Base-by-base conservation (phyloP, 1,140 invertebrate genomes). In the Magallana ariakensis region DNA sequence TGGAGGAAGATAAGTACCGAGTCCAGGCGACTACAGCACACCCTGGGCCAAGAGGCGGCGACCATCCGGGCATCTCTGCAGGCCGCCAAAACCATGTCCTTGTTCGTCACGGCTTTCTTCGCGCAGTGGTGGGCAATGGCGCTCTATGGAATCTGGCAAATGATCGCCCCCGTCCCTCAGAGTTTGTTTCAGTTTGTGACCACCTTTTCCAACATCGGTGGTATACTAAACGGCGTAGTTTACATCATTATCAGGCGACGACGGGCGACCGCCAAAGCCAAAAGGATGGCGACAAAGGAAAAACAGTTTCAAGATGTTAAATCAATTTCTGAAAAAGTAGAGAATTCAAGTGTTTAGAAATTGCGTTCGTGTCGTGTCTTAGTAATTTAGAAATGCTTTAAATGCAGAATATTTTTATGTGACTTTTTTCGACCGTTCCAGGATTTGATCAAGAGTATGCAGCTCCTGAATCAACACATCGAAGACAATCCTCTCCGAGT, bases 171-270 rank as follows among this genome's bases (percentile, higher is more conserved):
- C 16, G 70, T 88, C 16, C 85, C 87, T 16, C 85, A 80, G 66
- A 19, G 60, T 54, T 53, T 88, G 54, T 88, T 86, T 55, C 80
- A 86, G 16, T 88, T 88, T 80, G 87, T 88, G 53, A 88, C 85
- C 11, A 86, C 87, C 7, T 88, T 88, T 80, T 88, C 87, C 16
- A 88, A 88, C 53, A 46, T 86, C 55, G 87, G 87, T n/a, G 87
- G 87, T 2, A 84, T 88, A 22, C 56, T 88, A 11, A 88, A 88
- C 19, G 87, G 87, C 0, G 33, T 86, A 10, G 85, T 88, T 11
- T 88, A 75, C 26, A 62, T 86, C n/a, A 86, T 88, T 9, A 88
- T 88, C 33, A 86, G 81, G 58, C 60, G 87, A 53, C 46, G 87
- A 11, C 86, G 84, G 26, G 8, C 19, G 9, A 75, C 22, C 5